Evolutionary conservation across 2,113 vertebrate species (phyloP), one percentile per base, ranked within the genome.

Genomic region (Toxostoma redivivum): DNA sequence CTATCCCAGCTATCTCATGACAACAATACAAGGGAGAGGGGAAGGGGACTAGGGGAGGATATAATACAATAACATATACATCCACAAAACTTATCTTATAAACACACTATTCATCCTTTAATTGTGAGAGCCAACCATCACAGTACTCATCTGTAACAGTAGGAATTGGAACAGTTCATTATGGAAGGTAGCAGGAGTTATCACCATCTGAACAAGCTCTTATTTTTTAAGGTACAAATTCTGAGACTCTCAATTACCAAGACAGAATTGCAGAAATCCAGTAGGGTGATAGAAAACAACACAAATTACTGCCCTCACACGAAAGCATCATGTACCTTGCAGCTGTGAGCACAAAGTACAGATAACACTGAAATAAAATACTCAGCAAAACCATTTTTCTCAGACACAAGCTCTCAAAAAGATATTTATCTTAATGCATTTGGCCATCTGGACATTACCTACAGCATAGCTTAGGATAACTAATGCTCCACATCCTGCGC

Each of bases 181-280:
- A 81, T 44, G 45, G 33, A 86, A 88, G 37, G 64, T 18, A 88
- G 40, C 38, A 81, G 67, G 51, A 90, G 47, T 71, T 67, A 74
- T 30, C 56, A 57, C 6, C 9, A 8, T 31, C 50, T 51, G 40
- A 93, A 77, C 30, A 50, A 58, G 57, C 45, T 84, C 66, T 66
- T 69, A 54, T 6, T 70, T 84, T 14, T 42, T 67, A 50, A 77
- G n/a, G 51, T 48, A 91, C 51, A 78, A 64, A 92, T 53, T 90
- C n/a, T 1, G 2, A 80, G 40, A 22, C 47, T 47, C 67, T 88
- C 0, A 0, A 56, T 40, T 77, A 76, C 37, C 51, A 82, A 73
- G 25, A 67, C 6, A 27, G 65, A 82, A 81, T 24, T 81, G 64
- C 50, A 94, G 67, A 92, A 94, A 86, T 45, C 57, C 91, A 92